A percentile compares a stretch with the other conserved stretches of the same genome.
phyloP scores from a whole-genome alignment of 23 tunicate species.

The Clavelina lepadiformis region DNA sequence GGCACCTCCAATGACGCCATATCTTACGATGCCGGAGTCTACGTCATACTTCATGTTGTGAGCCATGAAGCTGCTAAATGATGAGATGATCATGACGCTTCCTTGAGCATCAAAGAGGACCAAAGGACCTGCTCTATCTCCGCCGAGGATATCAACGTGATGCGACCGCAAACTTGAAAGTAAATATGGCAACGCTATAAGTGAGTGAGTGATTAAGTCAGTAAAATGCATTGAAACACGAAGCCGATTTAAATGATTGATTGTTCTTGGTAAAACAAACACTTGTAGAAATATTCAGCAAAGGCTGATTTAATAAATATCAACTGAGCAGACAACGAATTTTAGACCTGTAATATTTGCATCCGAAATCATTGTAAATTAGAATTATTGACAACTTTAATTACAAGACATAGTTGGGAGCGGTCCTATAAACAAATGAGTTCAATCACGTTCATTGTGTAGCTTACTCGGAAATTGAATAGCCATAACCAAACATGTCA shows the following conservation, averaged over 20 bases:
- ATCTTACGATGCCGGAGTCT: constrained; percentile 20
- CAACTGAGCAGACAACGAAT: too few species aligned
- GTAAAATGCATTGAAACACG: too few species aligned
- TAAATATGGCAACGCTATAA: too few species aligned
- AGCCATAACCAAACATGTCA: constrained; percentile 62
- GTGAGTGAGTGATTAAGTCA: too few species aligned
- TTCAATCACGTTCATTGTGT: neutral
- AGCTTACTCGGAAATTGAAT: constrained; percentile 42
- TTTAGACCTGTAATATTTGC: too few species aligned
- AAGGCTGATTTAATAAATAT: too few species aligned
- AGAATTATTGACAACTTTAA: too few species aligned
- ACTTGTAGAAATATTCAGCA: too few species aligned
- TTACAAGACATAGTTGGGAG: neutral
- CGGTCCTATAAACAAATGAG: neutral
- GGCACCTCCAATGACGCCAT: constrained; percentile 73
- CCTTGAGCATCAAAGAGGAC: constrained; percentile 50
- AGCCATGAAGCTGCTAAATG: constrained; percentile 79
- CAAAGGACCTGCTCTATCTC: constrained; percentile 65
- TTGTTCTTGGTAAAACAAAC: too few species aligned
- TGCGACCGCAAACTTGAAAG: neutral
- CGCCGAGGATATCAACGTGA: constrained; percentile 29
- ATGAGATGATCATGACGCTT: constrained; percentile 55
- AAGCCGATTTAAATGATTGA: too few species aligned
- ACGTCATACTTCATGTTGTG: constrained; percentile 56
- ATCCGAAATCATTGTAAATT: too few species aligned